phyloP scores from a whole-genome alignment of 53 echinoderm and acorn worm genomes.

The Hippasteria phrygiana region DNA sequence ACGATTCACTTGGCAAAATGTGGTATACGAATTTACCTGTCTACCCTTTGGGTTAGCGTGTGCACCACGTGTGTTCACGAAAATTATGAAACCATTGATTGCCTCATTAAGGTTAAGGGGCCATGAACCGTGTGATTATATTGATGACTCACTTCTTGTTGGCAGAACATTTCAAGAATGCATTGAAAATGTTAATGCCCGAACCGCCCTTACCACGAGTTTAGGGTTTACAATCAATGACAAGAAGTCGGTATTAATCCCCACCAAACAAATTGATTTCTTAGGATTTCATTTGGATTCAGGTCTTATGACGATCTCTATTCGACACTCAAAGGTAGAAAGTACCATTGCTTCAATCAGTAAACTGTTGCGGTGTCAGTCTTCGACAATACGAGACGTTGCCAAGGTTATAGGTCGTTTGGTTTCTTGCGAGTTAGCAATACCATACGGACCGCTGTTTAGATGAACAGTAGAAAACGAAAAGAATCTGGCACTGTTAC shows the following conservation, averaged over 20 bases:
- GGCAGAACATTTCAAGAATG: too few relatives aligned
- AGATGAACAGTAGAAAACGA: not conserved
- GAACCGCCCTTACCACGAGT: not conserved
- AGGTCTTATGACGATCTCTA: not conserved
- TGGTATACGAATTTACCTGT: slow-evolving; percentile 50
- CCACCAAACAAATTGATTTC: not conserved
- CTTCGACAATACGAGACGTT: slow-evolving; percentile 3
- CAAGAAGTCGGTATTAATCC: not conserved
- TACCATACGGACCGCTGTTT: not conserved
- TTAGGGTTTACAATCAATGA: not conserved
- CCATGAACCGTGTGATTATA: not conserved
- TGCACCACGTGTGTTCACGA: slow-evolving; percentile 45
- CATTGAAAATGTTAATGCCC: slow-evolving; percentile 32
- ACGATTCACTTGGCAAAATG: slow-evolving; percentile 57
- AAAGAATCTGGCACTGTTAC: too few relatives aligned
- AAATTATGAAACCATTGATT: not conserved
- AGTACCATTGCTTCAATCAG: not conserved
- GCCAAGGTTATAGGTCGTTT: not conserved
- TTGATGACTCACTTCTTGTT: too few relatives aligned
- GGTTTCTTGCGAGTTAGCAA: not conserved
- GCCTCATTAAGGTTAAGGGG: not conserved
- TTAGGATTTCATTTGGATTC: slow-evolving; percentile 1
- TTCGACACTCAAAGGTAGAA: not conserved
- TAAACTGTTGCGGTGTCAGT: not conserved
- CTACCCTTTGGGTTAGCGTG: slow-evolving; percentile 59